Base-by-base conservation (phyloP, 2,888 invertebrate species). In the Eulithis testata region DNA sequence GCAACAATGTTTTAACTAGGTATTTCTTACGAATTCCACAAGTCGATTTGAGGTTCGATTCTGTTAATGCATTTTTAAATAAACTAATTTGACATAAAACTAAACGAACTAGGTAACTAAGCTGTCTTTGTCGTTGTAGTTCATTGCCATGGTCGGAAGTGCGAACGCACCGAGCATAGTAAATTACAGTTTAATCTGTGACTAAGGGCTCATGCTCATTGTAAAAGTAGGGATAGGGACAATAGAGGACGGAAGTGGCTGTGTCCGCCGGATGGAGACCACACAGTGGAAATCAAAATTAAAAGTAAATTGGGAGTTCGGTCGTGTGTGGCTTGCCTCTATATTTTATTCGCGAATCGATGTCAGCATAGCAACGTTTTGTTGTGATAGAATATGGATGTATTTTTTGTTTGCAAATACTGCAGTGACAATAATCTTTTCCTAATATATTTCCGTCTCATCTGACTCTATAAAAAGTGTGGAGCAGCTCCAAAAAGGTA, bases 211-310 rank as follows among this genome's bases (percentile, higher is more conserved):
- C 78, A 81, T 80, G 81, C 81, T 73, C 73, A 62, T 64, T 62
- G 64, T 63, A 44, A 54, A 52, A 63, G 51, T 63, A 84, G 85
- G 87, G 86, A 76, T 76, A 74, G 78, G 83, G 82, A 90, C 90
- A 90, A 91, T 90, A 75, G 81, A 71, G 75, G 81, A 79, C 88
- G 90, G 91, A 89, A 89, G 89, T 79, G 74, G 74, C 73, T 75
- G 77, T 86, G 86, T 91, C 90, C 91, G 90, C 87, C 90, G 91
- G 91, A 90, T 80, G 86, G 78, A 76, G 83, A 76, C 85, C 86
- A 82, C 84, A 65, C 68, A 68, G 37, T 59, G 67, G 67, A 61
- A 64, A 68, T 65, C 64, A 61, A 59, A 68, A 68, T 68, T 61
- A 64, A 51, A 63, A 27, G 9, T 60, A 54, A 60, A 54, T 61